phyloP scores from a whole-genome alignment of 2,888 invertebrate genomes.

The Pristionchus entomophagus region DNA sequence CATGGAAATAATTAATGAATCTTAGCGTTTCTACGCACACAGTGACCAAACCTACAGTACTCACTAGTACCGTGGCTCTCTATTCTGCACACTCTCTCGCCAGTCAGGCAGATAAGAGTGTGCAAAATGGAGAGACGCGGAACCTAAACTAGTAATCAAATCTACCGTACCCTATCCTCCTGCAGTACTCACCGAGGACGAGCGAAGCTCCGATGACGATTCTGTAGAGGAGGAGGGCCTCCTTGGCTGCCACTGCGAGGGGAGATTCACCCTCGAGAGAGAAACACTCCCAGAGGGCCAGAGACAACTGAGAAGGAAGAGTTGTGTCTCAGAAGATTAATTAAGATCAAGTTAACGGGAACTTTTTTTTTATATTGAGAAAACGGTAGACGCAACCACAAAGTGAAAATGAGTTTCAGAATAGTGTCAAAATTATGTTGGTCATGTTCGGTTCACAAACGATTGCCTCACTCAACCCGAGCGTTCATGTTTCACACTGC shows the following conservation, averaged over 20 bases:
- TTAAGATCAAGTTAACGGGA: not conserved
- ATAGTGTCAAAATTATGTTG: no score
- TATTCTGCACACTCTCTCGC: no score
- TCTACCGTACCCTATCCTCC: not conserved
- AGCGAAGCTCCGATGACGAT: not conserved
- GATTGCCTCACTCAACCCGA: no score
- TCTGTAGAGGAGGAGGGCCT: constrained; percentile 1
- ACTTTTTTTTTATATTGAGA: no score
- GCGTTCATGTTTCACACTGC: no score
- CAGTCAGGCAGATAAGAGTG: not conserved
- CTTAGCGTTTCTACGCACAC: not conserved
- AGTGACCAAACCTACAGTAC: not conserved
- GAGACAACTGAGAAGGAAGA: constrained; percentile 5
- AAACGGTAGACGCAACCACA: no score
- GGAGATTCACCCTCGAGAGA: constrained; percentile 14
- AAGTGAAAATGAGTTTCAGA: no score
- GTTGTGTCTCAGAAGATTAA: not conserved
- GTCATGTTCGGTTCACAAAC: no score
- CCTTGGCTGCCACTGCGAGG: not conserved
- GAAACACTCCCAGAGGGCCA: constrained; percentile 35
- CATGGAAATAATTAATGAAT: not conserved
- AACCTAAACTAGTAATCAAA: not conserved
- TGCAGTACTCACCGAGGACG: not conserved
- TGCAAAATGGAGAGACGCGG: not conserved
- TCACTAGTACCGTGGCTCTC: no score